phyloP scores from a whole-genome alignment of 2,888 invertebrate genomes.

The Amitus sp. region DNA sequence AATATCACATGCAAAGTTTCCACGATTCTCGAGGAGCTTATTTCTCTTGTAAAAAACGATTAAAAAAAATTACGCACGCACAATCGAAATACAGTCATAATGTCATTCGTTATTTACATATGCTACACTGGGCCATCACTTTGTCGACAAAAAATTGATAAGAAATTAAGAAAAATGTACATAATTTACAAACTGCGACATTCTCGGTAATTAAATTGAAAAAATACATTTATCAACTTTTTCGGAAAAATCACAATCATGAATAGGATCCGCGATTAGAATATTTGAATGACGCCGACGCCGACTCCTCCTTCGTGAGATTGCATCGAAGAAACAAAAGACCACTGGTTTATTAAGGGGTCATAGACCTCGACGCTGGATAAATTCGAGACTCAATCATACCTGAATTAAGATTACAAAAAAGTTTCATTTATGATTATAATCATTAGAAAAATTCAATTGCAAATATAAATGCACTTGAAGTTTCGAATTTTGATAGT shows the following conservation, averaged over 20 bases:
- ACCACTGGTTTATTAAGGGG: conserved; percentile 78
- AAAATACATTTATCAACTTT: neutral
- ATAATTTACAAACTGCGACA: too few species aligned
- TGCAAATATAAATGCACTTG: too few species aligned
- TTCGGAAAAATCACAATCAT: neutral
- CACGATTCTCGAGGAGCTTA: neutral
- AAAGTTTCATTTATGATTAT: too few species aligned
- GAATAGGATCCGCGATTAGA: conserved; percentile 29
- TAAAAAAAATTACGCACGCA: too few species aligned
- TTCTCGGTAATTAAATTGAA: too few species aligned
- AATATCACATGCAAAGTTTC: conserved; percentile 1
- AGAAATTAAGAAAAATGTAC: too few species aligned
- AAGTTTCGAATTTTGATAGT: too few species aligned
- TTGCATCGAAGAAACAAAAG: conserved; percentile 80
- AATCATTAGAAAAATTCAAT: too few species aligned
- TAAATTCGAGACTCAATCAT: conserved; percentile 82
- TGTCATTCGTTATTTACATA: neutral
- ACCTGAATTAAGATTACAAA: too few species aligned
- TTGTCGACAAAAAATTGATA: neutral
- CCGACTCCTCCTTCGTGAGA: conserved; percentile 92
- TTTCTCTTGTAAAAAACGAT: too few species aligned
- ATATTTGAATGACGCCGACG: conserved; percentile 81
- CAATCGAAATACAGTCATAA: too few species aligned
- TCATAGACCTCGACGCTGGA: conserved; percentile 88
- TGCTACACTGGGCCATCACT: neutral